Evolutionary conservation across 2,797 vertebrate species (phyloP), one percentile per base, ranked within the genome.

Genomic region (Danionella dracula): DNA sequence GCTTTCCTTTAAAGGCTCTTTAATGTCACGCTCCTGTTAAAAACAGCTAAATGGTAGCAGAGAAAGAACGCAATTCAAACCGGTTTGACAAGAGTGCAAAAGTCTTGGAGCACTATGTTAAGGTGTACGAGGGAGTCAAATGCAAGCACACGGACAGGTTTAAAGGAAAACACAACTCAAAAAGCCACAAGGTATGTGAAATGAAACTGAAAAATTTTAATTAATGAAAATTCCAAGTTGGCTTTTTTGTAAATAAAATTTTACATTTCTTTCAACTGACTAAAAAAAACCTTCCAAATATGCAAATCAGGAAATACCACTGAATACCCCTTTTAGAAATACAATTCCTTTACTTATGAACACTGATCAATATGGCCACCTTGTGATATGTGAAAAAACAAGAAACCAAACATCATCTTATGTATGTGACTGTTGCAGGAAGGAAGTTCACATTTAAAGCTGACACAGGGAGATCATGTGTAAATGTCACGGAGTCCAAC

Each of bases 51-150:
- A 74, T 68, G 51, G 58, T 59, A 60, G 65, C 69, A 70, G 49
- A 59, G 68, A 66, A 56, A 61, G 48, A 71, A 55, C 61, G 31
- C 58, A 66, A 73, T 57, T 60, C 48, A 78, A 78, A 76, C 76
- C 66, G 76, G 76, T 78, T 71, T 74, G 73, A 78, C 76, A 29
- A 76, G 73, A 72, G 71, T 65, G 55, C 73, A 71, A 61, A 64
- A 72, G 41, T 68, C 65, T 71, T 73, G 44, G 54, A 63, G 49
- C 53, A 34, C 61, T 41, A 49, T 51, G 67, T 64, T 70, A 55
- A 73, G 63, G 69, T 49, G 70, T 74, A 54, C n/a, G n/a, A n/a
- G n/a, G n/a, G n/a, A 66, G 50, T 54, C 45, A 68, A 12, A 20
- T 42, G 37, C 29, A 40, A 41, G 23, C 31, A 59, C 5, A 13